Evolutionary conservation across 1,140 invertebrate species (phyloP).

Genomic region (Bombus pyrosoma): DNA sequence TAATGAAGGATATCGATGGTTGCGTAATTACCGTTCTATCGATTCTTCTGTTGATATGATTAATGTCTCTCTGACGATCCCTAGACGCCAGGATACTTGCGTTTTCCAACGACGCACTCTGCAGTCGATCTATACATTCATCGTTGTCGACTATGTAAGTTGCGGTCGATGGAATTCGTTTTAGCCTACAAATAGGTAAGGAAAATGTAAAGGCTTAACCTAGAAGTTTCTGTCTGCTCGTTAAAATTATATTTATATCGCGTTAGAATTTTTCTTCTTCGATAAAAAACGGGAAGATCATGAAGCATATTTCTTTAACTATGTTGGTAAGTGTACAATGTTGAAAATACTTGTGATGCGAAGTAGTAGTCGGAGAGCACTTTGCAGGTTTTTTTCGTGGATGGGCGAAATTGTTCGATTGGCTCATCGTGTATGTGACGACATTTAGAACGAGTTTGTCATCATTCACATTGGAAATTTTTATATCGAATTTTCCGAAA

Average conservation of each 20-base stretch:
- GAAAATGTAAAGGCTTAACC: not conserved
- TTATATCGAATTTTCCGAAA: conserved; percentile 40
- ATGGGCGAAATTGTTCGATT: conserved; percentile 36
- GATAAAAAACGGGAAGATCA: too few species aligned
- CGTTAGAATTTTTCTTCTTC: not conserved
- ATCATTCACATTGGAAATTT: conserved; percentile 60
- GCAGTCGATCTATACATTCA: not conserved
- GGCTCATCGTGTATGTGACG: conserved; percentile 54
- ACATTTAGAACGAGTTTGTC: conserved; percentile 42
- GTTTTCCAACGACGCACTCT: conserved; percentile 14
- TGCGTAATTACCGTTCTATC: conserved; percentile 25
- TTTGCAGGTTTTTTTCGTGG: conserved; percentile 53
- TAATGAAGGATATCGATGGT: not conserved
- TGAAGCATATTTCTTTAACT: not conserved
- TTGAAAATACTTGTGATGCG: conserved; percentile 59
- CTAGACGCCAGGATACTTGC: not conserved
- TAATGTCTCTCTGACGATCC: not conserved
- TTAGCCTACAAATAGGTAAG: conserved; percentile 22
- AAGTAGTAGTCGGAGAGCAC: conserved; percentile 11
- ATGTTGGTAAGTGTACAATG: too few species aligned
- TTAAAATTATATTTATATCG: not conserved
- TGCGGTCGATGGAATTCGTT: conserved; percentile 41
- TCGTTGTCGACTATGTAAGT: conserved; percentile 43
- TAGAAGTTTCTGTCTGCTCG: not conserved
- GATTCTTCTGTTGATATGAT: not conserved